Evolutionary conservation across 2,888 invertebrate species (phyloP).

Genomic region (Elmis aenea): DNA sequence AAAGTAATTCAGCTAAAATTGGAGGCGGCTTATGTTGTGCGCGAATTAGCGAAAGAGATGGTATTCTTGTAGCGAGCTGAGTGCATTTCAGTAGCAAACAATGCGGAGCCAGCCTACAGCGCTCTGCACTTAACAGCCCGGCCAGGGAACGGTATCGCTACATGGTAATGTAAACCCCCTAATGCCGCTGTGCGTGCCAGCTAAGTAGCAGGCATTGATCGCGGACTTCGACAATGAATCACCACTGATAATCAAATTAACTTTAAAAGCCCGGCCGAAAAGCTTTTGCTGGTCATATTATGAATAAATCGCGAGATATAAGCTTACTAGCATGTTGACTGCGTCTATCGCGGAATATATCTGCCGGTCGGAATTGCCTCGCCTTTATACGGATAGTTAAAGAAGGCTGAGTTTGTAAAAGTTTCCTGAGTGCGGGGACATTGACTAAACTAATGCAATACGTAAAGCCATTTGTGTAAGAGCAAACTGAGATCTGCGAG

Average conservation of each 20-base stretch:
- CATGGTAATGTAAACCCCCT: conserved; percentile 30
- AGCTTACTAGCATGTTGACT: neutral
- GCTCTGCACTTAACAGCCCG: conserved; percentile 39
- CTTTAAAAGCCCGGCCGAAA: conserved; percentile 37
- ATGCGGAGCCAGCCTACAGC: conserved; percentile 36
- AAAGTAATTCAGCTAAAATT: conserved; percentile 19
- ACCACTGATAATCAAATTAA: conserved; percentile 41
- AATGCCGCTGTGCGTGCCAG: conserved; percentile 20
- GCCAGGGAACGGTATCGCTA: conserved; percentile 27
- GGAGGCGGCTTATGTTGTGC: conserved; percentile 21
- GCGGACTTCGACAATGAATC: conserved; percentile 38
- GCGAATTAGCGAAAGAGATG: conserved; percentile 27
- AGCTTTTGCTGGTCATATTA: conserved; percentile 35
- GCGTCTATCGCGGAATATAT: neutral
- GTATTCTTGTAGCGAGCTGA: conserved; percentile 29
- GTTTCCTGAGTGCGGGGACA: conserved; percentile 22
- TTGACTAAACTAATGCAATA: conserved; percentile 27
- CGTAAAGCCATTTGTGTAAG: conserved; percentile 27
- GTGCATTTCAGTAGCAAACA: conserved; percentile 38
- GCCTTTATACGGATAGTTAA: conserved; percentile 24
- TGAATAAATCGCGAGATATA: conserved; percentile 26
- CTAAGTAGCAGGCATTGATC: conserved; percentile 29
- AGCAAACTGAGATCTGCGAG: conserved; percentile 27
- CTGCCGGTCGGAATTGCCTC: conserved; percentile 11
- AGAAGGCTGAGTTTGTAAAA: conserved; percentile 23